Conservation (phyloP, 30 jellyfish, hydroid and myxozoan species). For the Aurelia sp. region DNA sequence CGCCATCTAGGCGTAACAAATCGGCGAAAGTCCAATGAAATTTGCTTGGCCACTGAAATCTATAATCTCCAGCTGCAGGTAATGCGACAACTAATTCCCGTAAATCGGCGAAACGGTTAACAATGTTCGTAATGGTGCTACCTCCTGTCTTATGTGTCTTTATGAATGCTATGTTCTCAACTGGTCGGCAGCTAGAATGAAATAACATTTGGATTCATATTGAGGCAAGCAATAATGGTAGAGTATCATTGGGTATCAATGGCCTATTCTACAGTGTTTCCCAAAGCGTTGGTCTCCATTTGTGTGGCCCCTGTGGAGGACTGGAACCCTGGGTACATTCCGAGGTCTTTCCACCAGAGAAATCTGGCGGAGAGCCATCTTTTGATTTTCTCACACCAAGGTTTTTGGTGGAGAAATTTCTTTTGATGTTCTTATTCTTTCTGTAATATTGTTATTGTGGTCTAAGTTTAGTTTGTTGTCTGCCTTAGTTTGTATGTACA, state of each 20-base stretch:
- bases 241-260: neutral
- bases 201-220: neutral
- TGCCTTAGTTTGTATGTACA: no score
- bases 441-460: no score
- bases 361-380: no score
- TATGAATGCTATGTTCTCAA: slow-evolving; percentile 57
- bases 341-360: no score
- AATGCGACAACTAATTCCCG: slow-evolving; percentile 85
- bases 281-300: no score
- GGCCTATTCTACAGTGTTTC: no score
- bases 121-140: slow-evolving; percentile 94
- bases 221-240: neutral
- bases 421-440: no score
- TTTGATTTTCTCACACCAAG: no score
- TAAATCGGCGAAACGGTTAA: slow-evolving; percentile 90
- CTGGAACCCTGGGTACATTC: no score
- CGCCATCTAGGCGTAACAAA: slow-evolving; percentile 88
- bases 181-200: slow-evolving; percentile 77
- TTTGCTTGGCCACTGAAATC: slow-evolving; percentile 91
- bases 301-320: no score
- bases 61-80: slow-evolving; percentile 80
- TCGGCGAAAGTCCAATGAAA: slow-evolving; percentile 97
- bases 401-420: no score
- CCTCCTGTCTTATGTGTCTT: slow-evolving; percentile 98
- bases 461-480: no score